phyloP scores from a whole-genome alignment of 1,140 invertebrate genomes.

The Venturia canescens region DNA sequence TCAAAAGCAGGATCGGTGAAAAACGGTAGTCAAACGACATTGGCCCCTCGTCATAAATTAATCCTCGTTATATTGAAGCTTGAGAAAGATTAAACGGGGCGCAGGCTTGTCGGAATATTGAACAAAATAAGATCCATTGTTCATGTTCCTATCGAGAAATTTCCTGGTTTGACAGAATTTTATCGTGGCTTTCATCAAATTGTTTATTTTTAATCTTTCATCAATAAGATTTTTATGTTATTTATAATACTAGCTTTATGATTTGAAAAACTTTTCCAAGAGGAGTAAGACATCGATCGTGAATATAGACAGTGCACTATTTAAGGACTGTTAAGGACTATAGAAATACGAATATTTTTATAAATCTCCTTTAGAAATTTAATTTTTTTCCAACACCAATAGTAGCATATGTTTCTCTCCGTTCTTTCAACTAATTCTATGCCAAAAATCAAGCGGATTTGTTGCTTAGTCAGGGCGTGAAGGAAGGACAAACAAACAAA shows the following conservation, averaged over 20 bases:
- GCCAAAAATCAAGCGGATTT: no score
- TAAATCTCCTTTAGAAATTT: no score
- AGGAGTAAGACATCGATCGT: no score
- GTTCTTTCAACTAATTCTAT: no score
- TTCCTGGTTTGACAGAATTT: background rate
- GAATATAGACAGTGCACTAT: no score
- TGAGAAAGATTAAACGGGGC: slow-evolving; percentile 52
- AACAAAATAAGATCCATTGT: slow-evolving; percentile 24
- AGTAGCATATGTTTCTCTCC: no score
- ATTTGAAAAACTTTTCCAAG: no score
- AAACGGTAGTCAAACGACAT: slow-evolving; percentile 14
- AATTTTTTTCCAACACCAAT: no score
- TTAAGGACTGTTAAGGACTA: no score
- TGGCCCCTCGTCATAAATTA: slow-evolving; percentile 64
- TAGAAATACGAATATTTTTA: no score
- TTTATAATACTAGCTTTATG: background rate
- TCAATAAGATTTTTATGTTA: background rate
- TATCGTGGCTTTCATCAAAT: background rate
- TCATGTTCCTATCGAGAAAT: background rate
- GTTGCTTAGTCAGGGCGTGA: no score
- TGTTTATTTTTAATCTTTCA: background rate
- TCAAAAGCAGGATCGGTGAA: slow-evolving; percentile 63
- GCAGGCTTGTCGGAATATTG: slow-evolving; percentile 45
- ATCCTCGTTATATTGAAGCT: slow-evolving; percentile 59
- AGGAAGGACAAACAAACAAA: no score